Evolutionary conservation across 1,140 invertebrate genomes (phyloP).

Genomic region (Probaryconus sp.): DNA sequence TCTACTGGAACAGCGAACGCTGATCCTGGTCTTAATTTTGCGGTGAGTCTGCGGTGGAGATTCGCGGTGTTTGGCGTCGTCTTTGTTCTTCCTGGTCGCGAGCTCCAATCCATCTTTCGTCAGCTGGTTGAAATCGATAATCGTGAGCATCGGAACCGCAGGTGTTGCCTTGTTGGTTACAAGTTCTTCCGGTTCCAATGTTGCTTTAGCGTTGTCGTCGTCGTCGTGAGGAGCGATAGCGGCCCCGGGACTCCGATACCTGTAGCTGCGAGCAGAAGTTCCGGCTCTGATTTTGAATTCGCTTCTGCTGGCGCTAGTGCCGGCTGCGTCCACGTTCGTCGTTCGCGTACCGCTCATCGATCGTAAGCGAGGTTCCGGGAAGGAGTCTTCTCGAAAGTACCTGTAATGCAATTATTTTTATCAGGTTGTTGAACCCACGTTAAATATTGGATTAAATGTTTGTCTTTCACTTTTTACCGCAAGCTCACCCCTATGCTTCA

Average conservation of each 20-base stretch:
- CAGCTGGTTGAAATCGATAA: conserved; percentile 86
- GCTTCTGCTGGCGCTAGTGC: conserved; percentile 61
- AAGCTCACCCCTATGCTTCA: no score
- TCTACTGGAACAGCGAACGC: no score
- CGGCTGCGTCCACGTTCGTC: conserved; percentile 62
- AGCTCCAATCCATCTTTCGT: conserved; percentile 80
- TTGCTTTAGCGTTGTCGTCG: conserved; percentile 50
- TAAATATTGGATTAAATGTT: not conserved
- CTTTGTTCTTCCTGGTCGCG: conserved; percentile 66
- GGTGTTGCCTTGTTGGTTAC: not conserved
- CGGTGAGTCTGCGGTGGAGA: conserved; percentile 21
- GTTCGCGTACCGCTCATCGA: conserved; percentile 74
- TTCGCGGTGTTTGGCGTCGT: conserved; percentile 51
- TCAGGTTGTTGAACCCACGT: conserved; percentile 3
- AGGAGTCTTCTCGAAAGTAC: conserved; percentile 67
- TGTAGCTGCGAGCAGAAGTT: conserved; percentile 72
- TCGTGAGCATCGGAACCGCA: conserved; percentile 81
- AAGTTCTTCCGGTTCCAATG: conserved; percentile 13
- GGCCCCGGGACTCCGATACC: conserved; percentile 73
- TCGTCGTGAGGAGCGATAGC: no score
- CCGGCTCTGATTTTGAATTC: conserved; percentile 41
- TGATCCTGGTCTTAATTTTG: no score
- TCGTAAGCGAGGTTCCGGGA: conserved; percentile 66
- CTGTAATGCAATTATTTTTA: conserved; percentile 50
- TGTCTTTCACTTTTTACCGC: no score